Base-by-base conservation (phyloP, 2,797 vertebrate species). In the Propithecus deckenii region DNA sequence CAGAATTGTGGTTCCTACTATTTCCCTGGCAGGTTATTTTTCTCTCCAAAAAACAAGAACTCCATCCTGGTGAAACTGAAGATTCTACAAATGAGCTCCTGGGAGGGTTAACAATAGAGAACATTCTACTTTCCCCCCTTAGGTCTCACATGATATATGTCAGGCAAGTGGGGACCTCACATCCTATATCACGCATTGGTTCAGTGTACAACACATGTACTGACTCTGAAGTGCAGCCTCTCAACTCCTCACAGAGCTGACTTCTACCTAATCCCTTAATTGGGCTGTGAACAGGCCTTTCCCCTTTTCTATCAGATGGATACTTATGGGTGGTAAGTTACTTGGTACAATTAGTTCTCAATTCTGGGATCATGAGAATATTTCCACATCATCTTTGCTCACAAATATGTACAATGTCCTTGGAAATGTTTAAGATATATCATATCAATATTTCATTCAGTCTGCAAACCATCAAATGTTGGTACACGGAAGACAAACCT, bases 161-260 rank as follows among this genome's bases (percentile, higher is more conserved):
- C 78, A 81, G 78, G 25, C 38, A 43, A 61, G 41, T 43, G 8
- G 10, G 28, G 38, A 43, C 48, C n/a, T 48, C 20, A 78, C 32
- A 14, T 11, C 20, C 0, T 7, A 0, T 52, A 23, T 7, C 32
- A 35, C 7, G 11, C 6, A 14, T 78, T 22, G 1, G 1, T 14
- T 35, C 18, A 52, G 75, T 22, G 18, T 9, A 38, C 9, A 52
- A 0, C 23, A 2, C 48, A 52, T 35, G 7, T 4, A 0, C 48
- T 61, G 55, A 61, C 18, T 41, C 13, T 6, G 20, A 80, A n/a
- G 14, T 1, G 1, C 35, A 80, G 35, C 35, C 41, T 41, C 35
- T 20, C 5, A 14, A 12, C 18, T 52, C 32, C 48, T 14, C 32
- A 18, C 48, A 35, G 20, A 35, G 12, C 32, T 35, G 32, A 52